Conservation (phyloP, 2,797 vertebrate species). For the Orestias chungarensis region DNA sequence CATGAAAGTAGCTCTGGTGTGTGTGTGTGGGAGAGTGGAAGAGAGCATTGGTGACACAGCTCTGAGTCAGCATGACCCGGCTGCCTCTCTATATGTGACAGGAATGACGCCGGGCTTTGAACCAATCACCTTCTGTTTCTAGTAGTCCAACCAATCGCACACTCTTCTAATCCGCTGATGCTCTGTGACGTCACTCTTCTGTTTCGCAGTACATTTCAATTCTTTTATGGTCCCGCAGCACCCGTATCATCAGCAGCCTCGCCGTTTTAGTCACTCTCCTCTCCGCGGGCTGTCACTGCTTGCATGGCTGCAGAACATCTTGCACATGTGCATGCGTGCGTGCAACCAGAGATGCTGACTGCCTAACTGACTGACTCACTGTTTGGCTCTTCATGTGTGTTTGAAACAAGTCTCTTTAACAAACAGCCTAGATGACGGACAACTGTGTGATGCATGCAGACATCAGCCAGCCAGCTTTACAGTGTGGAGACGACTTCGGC, state of each 20-base stretch:
- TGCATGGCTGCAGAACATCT: constrained; percentile 58
- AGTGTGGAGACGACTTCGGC: constrained; percentile 26
- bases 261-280: constrained; percentile 47
- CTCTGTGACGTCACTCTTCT: constrained; percentile 51
- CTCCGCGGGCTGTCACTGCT: constrained; percentile 30
- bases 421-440: constrained; percentile 52
- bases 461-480: constrained; percentile 28
- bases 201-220: constrained; percentile 53
- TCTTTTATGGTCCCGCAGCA: constrained; percentile 52
- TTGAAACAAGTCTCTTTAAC: constrained; percentile 43
- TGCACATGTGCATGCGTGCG: constrained; percentile 24
- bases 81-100: constrained; percentile 56
- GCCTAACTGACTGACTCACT: constrained; percentile 24
- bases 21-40: constrained; percentile 27
- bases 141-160: constrained; percentile 57
- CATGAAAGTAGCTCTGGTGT: constrained; percentile 40
- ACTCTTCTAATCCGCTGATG: constrained; percentile 58
- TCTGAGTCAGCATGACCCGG: constrained; percentile 69
- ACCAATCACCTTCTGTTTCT: constrained; percentile 60
- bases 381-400: constrained; percentile 23
- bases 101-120: constrained; percentile 47
- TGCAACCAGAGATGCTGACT: constrained; percentile 18
- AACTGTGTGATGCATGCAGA: constrained; percentile 59
- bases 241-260: constrained; percentile 48
- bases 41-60: constrained; percentile 30